Percentiles rank a stretch among this genome's conserved stretches.
phyloP scores from a whole-genome alignment of 2,797 vertebrate genomes.

The Oreochromis grahami region DNA sequence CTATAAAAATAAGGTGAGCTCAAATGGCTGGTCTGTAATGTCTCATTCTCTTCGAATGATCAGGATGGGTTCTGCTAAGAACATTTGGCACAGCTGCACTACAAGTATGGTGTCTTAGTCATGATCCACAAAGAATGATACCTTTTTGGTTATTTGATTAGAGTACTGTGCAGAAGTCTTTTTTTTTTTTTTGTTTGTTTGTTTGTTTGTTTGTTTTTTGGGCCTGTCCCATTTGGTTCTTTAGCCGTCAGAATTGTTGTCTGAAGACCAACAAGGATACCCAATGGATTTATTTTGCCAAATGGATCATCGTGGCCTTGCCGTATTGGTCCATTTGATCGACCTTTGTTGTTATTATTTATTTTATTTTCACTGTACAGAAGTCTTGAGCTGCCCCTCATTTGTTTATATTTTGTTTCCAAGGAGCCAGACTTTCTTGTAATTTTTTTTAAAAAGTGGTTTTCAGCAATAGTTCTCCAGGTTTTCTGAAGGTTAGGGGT shows the following conservation, averaged over 20 bases:
- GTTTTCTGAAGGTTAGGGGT: background rate
- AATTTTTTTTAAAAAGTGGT: background rate
- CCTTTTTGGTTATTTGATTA: background rate
- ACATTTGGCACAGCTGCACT: background rate
- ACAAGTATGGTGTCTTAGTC: background rate
- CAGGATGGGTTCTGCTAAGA: background rate
- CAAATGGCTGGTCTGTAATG: background rate
- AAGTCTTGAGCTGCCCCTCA: background rate
- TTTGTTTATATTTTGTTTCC: background rate
- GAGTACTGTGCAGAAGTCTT: background rate
- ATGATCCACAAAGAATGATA: background rate
- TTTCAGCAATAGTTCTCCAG: background rate
- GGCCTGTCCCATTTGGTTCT: too few species aligned
- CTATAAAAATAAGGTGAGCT: conserved; percentile 74
- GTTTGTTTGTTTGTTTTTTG: too few species aligned
- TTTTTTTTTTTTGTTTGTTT: too few species aligned
- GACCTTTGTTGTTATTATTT: too few species aligned
- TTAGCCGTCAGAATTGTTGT: too few species aligned
- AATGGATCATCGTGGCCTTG: too few species aligned
- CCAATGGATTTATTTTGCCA: too few species aligned
- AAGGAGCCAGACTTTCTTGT: background rate
- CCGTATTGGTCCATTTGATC: too few species aligned
- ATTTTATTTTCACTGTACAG: background rate
- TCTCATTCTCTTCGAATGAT: background rate
- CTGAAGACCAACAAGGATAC: too few species aligned